Evolutionary conservation across 1,140 invertebrate species (phyloP), one percentile per base, ranked within the genome.

Genomic region (Lutraria rhynchaena): DNA sequence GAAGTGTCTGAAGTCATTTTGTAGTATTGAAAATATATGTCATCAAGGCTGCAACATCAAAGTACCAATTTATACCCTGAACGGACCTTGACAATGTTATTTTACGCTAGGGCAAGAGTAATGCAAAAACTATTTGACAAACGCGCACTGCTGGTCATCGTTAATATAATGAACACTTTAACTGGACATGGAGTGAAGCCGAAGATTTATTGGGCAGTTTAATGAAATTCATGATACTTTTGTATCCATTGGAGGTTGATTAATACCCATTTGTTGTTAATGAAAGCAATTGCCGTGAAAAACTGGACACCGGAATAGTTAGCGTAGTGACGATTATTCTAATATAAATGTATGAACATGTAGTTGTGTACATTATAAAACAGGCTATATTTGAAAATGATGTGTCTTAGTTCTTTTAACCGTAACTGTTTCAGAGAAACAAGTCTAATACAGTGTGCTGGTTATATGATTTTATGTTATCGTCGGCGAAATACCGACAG

Each of bases 141-240:
- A 1, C 69, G 37, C 37, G 31, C 69, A 22, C 46, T 31, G 49
- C 22, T 71, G 69, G 69, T 55, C 51, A 71, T 57, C 9, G 31
- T 31, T 51, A 35, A 55, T 55, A 37, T 35, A 57, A 57, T 55
- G 49, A 55, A 33, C 24, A 57, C 44, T 71, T 57, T 41, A 71
- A 44, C 31, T 55, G 69, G 49, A 71, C 69, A 55, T 31, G 51
- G 33, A 55, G 46, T 37, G 35, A 35, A 57, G 35, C n/a, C 5
- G 69, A 71, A 37, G 69, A 71, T 71, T 71, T 55, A 71, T 71
- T 71, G 51, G 69, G 1, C 63, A 49, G 24, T 67, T 67, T 67
- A 67, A 46, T 49, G 63, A 67, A 67, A 49, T 49, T 67, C 63
- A 49, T 67, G 63, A 31, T 67, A 24, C 63, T 31, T 46, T 67